Percentiles rank a stretch among this genome's conserved stretches.
Evolutionary conservation across 2,113 vertebrate species (phyloP).

Genomic region (Haemorhous mexicanus): DNA sequence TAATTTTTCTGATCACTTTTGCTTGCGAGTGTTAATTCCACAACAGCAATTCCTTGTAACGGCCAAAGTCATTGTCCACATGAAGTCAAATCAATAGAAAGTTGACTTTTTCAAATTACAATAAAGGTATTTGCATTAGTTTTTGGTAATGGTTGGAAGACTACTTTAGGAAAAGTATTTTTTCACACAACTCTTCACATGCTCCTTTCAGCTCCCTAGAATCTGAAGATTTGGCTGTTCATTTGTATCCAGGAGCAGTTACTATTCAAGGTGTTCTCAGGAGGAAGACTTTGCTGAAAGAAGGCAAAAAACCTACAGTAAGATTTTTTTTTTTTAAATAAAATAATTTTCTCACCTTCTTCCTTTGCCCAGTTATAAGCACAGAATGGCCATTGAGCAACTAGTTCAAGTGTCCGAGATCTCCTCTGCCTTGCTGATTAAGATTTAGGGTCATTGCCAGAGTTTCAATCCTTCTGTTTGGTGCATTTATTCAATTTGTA

Average conservation of each 20-base stretch:
- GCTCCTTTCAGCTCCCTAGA: conserved; percentile 87
- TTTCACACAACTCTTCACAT: conserved; percentile 35
- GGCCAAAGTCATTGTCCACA: conserved; percentile 30
- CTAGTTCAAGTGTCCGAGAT: neutral
- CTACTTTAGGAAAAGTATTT: neutral
- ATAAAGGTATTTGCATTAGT: conserved; percentile 20
- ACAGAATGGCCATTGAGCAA: neutral
- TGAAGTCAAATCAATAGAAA: conserved; percentile 26
- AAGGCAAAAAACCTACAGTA: conserved; percentile 98
- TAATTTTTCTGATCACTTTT: conserved; percentile 58
- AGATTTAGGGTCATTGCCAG: neutral
- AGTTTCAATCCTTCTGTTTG: neutral
- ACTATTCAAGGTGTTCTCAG: conserved; percentile 95
- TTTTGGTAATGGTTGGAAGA: conserved; percentile 14
- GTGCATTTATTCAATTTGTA: neutral
- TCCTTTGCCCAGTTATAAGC: neutral
- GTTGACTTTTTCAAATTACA: conserved; percentile 27
- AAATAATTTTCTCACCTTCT: neutral
- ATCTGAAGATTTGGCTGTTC: conserved; percentile 94
- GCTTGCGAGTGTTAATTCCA: conserved; percentile 49
- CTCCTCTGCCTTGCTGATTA: neutral
- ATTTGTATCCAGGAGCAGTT: conserved; percentile 93
- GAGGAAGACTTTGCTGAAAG: conserved; percentile 95
- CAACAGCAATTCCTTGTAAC: conserved; percentile 31
- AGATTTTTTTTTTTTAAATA: conserved; percentile 43